phyloP scores from a whole-genome alignment of 2,797 vertebrate genomes.

The Mormyrus proboscirostris region DNA sequence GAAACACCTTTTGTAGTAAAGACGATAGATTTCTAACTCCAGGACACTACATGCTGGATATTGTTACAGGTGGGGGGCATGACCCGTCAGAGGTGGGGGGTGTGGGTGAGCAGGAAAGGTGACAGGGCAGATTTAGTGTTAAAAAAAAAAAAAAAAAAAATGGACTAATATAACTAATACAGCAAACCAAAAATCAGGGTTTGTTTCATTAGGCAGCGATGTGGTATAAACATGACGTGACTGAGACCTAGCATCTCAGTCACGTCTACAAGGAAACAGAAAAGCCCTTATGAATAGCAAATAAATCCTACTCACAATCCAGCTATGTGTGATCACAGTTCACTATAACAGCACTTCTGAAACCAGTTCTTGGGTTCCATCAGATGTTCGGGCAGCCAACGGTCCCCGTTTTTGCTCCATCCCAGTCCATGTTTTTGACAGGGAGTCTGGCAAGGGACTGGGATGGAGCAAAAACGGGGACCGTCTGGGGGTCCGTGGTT shows the following conservation, averaged over 20 bases:
- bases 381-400: too few species aligned
- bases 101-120: not conserved
- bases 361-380: not conserved
- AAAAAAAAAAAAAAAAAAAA: not conserved
- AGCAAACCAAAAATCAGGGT: not conserved
- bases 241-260: not conserved
- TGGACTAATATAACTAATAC: not conserved
- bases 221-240: not conserved
- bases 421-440: not conserved
- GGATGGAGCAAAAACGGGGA: not conserved
- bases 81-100: not conserved
- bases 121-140: not conserved
- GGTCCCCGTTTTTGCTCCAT: too few species aligned
- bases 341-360: not conserved
- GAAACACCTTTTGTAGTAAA: not conserved
- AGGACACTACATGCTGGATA: not conserved
- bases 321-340: not conserved
- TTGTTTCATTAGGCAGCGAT: not conserved
- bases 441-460: not conserved
- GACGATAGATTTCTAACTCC: not conserved
- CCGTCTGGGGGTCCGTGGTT: not conserved
- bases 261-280: not conserved
- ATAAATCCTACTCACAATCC: not conserved
- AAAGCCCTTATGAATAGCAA: not conserved
- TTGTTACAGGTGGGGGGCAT: not conserved